Evolutionary conservation across 1,140 invertebrate genomes (phyloP), one percentile per base, ranked within the genome.

Genomic region (Anagrus nilaparvatae): DNA sequence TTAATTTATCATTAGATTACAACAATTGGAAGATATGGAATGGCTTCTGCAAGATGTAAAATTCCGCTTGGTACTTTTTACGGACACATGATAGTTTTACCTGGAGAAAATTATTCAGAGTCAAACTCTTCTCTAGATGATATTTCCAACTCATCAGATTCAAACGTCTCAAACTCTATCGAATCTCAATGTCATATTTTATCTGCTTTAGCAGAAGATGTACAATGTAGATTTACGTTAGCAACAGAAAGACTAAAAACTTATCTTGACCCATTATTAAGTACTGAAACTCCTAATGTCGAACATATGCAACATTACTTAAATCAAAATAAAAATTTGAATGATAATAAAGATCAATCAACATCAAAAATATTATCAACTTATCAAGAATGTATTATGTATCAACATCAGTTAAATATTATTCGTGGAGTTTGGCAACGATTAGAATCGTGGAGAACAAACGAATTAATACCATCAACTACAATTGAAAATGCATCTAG

Each of bases 41-140:
- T 89, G 84, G 83, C 84, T 27, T 81, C 87, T 0, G 87, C 85
- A 18, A 79, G 85, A 50, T 91, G 87, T 54, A 82, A 85, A 62
- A 91, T 94, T 37, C 88, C 89, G 1, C 67, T 93, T 16, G 91
- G 89, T n/a, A 82, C 81, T 57, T 94, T 93, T 64, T 94, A 87
- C 58, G 91, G 91, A 3, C 88, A 93, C 59, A 79, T 87, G 28
- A 78, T 86, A 18, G 74, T 87, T 35, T 60, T 84, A 27, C 81
- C 81, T 5, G 79, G 78, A 49, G 81, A 78, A 63, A 67, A 73
- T 44, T 76, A 76, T 46, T 69, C 70, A 0, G 71, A 75, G 55
- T 48, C 63, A 61, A 45, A 67, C 55, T 46, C 61, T 57, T 41
- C 56, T 58, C 48, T 54, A 21, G 44, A 54, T 5, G 44, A 48